These are phyloP conservation scores for Melinaea menophilus DNA, from an alignment of 2,888 invertebrate genomes.

Conservation along the genomic window DNA sequence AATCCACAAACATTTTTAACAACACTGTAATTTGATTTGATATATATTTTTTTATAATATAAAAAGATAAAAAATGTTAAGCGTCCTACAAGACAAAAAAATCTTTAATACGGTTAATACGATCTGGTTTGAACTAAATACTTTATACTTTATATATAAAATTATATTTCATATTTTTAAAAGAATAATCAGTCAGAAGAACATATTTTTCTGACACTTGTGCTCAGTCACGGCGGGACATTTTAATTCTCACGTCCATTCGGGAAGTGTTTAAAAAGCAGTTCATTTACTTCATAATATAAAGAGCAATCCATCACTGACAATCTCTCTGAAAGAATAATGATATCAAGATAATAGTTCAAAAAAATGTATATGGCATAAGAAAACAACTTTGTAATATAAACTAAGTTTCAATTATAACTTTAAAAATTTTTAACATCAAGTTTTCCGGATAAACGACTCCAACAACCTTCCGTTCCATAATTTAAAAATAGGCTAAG, in stretches of 20 bases:
- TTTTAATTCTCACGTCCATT: slow-evolving; percentile 46
- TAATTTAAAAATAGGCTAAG: background rate
- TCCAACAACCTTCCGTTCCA: background rate
- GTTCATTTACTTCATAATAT: slow-evolving; percentile 70
- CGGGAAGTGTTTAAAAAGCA: slow-evolving; percentile 52
- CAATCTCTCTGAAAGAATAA: slow-evolving; percentile 54
- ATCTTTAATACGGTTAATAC: too few relatives aligned
- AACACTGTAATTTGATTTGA: too few relatives aligned
- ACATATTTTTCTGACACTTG: slow-evolving; percentile 44
- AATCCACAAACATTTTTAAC: too few relatives aligned
- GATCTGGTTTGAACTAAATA: background rate
- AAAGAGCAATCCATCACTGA: slow-evolving; percentile 64
- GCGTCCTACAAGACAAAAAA: too few relatives aligned
- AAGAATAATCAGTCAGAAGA: slow-evolving; percentile 28
- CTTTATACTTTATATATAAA: slow-evolving; percentile 9
- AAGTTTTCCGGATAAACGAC: background rate
- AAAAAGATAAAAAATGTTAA: too few relatives aligned
- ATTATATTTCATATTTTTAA: slow-evolving; percentile 22
- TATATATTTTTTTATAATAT: too few relatives aligned
- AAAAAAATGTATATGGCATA: too few relatives aligned
- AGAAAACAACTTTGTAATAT: too few relatives aligned
- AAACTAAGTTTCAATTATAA: background rate
- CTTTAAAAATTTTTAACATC: background rate
- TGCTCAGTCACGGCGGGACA: slow-evolving; percentile 48
- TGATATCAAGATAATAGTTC: slow-evolving; percentile 39